phyloP scores from a whole-genome alignment of 2,113 vertebrate genomes.

The Prinia subflava region DNA sequence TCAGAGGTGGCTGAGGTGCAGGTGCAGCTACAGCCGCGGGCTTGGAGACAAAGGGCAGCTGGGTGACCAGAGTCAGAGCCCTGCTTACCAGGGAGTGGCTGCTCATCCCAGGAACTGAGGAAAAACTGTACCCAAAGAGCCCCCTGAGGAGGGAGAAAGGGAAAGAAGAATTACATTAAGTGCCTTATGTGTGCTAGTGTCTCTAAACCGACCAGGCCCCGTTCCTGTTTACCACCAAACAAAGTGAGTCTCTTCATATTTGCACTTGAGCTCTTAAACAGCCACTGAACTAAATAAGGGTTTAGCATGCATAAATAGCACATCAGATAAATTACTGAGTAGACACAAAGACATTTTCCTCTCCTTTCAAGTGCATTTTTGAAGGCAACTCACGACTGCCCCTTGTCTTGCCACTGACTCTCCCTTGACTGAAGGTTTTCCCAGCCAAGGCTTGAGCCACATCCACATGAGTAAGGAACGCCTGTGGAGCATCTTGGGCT shows the following conservation, averaged over 20 bases:
- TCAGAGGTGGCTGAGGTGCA: fast-evolving
- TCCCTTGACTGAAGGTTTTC: not conserved
- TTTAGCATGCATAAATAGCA: not conserved
- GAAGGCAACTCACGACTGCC: not conserved
- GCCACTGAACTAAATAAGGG: not conserved
- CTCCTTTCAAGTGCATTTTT: not conserved
- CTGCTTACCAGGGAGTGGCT: not conserved
- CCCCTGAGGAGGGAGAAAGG: not conserved
- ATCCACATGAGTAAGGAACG: fast-evolving
- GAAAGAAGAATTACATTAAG: not conserved
- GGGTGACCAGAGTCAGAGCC: not conserved
- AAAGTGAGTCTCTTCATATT: not conserved
- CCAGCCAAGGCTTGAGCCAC: not conserved
- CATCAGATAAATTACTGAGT: not conserved
- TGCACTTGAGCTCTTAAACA: not conserved
- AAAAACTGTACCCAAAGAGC: not conserved
- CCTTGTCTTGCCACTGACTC: not conserved
- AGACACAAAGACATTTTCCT: not conserved
- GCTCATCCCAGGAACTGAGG: not conserved
- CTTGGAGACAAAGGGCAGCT: not conserved
- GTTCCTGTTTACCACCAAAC: not conserved
- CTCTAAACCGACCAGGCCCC: not conserved
- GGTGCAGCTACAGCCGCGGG: not conserved
- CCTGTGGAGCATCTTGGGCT: not conserved
- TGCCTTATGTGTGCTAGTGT: not conserved